Percentiles rank a stretch among this genome's conserved stretches.
phyloP scores from a whole-genome alignment of 2,797 vertebrate species.

The Gymnoscopelus braueri region DNA sequence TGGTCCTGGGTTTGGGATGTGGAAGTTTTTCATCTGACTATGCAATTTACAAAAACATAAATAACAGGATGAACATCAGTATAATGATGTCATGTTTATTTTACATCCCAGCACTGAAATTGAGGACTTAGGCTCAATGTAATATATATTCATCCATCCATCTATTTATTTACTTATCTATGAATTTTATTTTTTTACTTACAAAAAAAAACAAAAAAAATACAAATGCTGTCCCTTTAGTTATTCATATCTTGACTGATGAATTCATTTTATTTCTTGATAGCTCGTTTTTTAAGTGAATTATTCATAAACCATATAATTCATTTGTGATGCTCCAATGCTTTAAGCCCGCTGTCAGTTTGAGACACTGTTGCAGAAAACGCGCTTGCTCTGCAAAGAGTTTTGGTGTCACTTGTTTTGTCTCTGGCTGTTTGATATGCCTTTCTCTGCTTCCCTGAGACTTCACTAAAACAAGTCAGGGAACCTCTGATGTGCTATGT shows the following conservation, averaged over 20 bases:
- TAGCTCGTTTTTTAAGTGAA: slow-evolving; percentile 69
- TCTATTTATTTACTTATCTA: slow-evolving; percentile 69
- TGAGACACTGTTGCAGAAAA: slow-evolving; percentile 68
- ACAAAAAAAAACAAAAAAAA: slow-evolving; percentile 24
- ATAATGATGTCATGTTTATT: slow-evolving; percentile 53
- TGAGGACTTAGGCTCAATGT: slow-evolving; percentile 55
- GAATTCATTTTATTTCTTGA: slow-evolving; percentile 65
- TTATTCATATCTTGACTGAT: slow-evolving; percentile 65
- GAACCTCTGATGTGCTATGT: slow-evolving; percentile 51
- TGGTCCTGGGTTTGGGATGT: slow-evolving; percentile 57
- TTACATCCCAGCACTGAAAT: slow-evolving; percentile 59
- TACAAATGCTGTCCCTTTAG: slow-evolving; percentile 52
- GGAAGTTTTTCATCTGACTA: slow-evolving; percentile 78
- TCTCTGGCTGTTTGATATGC: slow-evolving; percentile 63
- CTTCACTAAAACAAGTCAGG: slow-evolving; percentile 39
- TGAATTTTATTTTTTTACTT: slow-evolving; percentile 78
- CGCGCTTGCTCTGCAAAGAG: slow-evolving; percentile 55
- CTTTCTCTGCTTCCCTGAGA: slow-evolving; percentile 54
- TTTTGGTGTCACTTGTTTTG: slow-evolving; percentile 60
- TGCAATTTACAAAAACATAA: slow-evolving; percentile 74
- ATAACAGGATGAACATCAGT: slow-evolving; percentile 46
- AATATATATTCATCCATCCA: slow-evolving; percentile 65
- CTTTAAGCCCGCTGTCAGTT: slow-evolving; percentile 68
- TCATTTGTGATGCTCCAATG: slow-evolving; percentile 68
- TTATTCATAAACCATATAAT: slow-evolving; percentile 69